These are phyloP conservation scores for Nomia melanderi DNA, from an alignment of 1,140 invertebrate species.

Conservation along the genomic window DNA sequence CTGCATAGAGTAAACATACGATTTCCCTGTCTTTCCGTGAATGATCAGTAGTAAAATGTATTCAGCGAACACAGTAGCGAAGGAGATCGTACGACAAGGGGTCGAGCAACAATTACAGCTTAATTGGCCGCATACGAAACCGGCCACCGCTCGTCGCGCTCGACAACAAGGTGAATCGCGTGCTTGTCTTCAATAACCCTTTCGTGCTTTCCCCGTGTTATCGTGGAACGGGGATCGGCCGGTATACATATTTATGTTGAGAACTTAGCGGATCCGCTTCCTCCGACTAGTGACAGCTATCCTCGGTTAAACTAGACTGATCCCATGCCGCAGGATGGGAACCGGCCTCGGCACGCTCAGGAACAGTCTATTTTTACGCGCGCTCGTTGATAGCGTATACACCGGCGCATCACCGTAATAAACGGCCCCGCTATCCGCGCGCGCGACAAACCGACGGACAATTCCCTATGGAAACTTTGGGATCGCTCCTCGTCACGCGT, in stretches of 20 bases:
- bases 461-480: neutral
- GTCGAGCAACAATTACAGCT: constrained; percentile 13
- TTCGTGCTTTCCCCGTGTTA: constrained; percentile 21
- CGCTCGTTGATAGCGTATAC: constrained; percentile 18
- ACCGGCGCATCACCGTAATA: neutral
- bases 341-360: constrained; percentile 20
- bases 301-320: constrained; percentile 38
- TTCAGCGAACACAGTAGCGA: no score
- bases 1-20: no score
- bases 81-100: no score
- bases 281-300: constrained; percentile 54
- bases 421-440: neutral
- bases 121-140: neutral
- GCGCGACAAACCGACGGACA: no score
- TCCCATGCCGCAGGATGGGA: constrained; percentile 52
- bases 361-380: constrained; percentile 44
- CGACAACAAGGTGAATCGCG: constrained; percentile 7
- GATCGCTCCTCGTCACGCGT: neutral
- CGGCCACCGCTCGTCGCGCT: neutral
- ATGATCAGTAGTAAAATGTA: no score
- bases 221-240: constrained; percentile 8
- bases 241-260: constrained; percentile 45
- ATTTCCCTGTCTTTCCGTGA: no score
- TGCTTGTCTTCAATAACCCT: constrained; percentile 25
- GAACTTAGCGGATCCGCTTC: constrained; percentile 61